Evolutionary conservation across 2,888 invertebrate genomes (phyloP).

Genomic region (Troglohyphantes excavatus): DNA sequence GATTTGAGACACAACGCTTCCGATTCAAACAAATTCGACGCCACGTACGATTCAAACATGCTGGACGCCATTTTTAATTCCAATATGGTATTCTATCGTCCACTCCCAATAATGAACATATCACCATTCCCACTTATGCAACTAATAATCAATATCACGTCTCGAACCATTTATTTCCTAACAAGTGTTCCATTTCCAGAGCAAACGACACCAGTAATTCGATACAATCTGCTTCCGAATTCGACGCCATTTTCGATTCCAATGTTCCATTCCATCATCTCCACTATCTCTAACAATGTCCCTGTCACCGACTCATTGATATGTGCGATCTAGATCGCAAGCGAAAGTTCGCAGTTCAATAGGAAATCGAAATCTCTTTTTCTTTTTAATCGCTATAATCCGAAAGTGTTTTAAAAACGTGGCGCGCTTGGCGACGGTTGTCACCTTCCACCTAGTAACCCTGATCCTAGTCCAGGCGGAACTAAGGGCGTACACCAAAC

Average conservation of each 20-base stretch:
- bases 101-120: too few relatives aligned
- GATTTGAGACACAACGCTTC: slow-evolving; percentile 13
- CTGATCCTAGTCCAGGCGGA: slow-evolving; percentile 77
- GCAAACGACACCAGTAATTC: not conserved
- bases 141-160: not conserved
- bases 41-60: too few relatives aligned
- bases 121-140: not conserved
- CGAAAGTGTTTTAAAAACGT: slow-evolving; percentile 13
- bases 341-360: slow-evolving; percentile 56
- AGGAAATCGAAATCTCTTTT: slow-evolving; percentile 16
- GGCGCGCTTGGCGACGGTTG: slow-evolving; percentile 76
- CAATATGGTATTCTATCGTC: too few relatives aligned
- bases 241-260: not conserved
- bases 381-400: slow-evolving; percentile 33
- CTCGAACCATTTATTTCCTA: not conserved
- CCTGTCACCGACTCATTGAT: not conserved
- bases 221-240: not conserved
- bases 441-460: slow-evolving; percentile 77
- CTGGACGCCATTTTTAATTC: too few relatives aligned
- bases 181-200: not conserved
- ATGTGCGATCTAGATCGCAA: slow-evolving; percentile 11
- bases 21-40: not conserved
- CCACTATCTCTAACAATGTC: too few relatives aligned
- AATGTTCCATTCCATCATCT: not conserved
- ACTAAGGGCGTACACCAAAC: slow-evolving; percentile 72